Percentiles rank a stretch among this genome's conserved stretches.
These are phyloP conservation scores for Noctua janthe DNA, from an alignment of 2,888 invertebrate species.

Conservation along the genomic window DNA sequence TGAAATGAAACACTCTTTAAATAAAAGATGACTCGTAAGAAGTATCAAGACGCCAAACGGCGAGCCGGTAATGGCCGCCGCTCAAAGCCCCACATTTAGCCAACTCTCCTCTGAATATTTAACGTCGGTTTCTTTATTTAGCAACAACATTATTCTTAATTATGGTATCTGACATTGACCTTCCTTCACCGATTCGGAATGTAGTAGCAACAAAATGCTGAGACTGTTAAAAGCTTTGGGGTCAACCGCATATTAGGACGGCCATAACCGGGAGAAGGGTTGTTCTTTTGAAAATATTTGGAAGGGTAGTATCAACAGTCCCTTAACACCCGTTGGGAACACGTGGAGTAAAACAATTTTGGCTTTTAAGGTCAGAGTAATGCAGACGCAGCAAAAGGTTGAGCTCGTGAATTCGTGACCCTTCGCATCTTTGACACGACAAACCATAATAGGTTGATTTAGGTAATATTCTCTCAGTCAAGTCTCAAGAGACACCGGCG, in stretches of 20 bases:
- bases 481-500: constrained; percentile 12
- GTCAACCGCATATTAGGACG: constrained; percentile 55
- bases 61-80: constrained; percentile 74
- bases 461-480: constrained; percentile 26
- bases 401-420: constrained; percentile 24
- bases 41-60: constrained; percentile 71
- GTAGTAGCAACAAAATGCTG: constrained; percentile 39
- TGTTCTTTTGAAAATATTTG: constrained; percentile 55
- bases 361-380: constrained; percentile 18
- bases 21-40: constrained; percentile 79
- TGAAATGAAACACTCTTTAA: constrained; percentile 78
- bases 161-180: constrained; percentile 52
- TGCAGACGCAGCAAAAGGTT: constrained; percentile 18
- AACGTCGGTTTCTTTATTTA: constrained; percentile 76
- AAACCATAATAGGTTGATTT: constrained; percentile 14
- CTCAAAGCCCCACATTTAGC: constrained; percentile 75
- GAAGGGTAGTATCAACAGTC: constrained; percentile 37
- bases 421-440: constrained; percentile 15
- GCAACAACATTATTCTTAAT: constrained; percentile 61
- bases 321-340: constrained; percentile 17
- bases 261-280: constrained; percentile 49
- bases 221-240: constrained; percentile 59
- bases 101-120: constrained; percentile 83
- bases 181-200: constrained; percentile 50
- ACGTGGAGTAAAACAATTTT: constrained; percentile 28